Conservation (phyloP, 1,140 invertebrate species). For the Ceratoteleas bidentatus region DNA sequence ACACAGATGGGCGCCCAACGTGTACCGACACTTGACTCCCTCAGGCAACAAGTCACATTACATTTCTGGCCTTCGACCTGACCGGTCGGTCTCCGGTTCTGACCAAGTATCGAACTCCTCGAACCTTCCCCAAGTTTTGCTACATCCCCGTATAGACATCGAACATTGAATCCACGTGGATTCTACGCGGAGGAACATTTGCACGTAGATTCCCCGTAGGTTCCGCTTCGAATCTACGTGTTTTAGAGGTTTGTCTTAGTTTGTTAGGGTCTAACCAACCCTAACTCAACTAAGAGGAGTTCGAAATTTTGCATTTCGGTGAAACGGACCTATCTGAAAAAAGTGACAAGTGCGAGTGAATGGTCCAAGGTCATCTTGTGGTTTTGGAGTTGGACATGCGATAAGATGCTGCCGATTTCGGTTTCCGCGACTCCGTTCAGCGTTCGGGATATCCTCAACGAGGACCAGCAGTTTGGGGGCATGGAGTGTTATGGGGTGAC, state of each 20-base stretch:
- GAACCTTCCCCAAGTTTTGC: no score
- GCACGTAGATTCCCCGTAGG: no score
- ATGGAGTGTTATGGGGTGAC: constrained; percentile 76
- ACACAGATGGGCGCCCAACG: no score
- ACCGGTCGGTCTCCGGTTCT: constrained; percentile 68
- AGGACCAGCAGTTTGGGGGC: constrained; percentile 72
- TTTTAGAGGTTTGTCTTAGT: no score
- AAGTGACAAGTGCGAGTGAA: constrained; percentile 20
- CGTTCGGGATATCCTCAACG: constrained; percentile 88
- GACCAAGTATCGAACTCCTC: constrained; percentile 5
- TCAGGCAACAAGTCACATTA: constrained; percentile 80
- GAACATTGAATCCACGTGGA: no score
- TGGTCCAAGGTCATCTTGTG: neutral
- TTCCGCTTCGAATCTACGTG: no score
- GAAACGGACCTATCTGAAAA: no score
- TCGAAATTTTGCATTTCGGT: no score
- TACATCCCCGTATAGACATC: no score
- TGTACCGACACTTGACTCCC: constrained; percentile 76
- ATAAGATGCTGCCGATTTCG: constrained; percentile 76
- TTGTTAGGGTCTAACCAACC: no score
- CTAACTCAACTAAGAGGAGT: no score
- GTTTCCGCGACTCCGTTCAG: constrained; percentile 86
- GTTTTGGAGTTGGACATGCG: constrained; percentile 16
- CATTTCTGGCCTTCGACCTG: constrained; percentile 77
- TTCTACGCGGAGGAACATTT: no score